Conservation (phyloP, 1,140 invertebrate species). For the Brachionus rotundiformis region DNA sequence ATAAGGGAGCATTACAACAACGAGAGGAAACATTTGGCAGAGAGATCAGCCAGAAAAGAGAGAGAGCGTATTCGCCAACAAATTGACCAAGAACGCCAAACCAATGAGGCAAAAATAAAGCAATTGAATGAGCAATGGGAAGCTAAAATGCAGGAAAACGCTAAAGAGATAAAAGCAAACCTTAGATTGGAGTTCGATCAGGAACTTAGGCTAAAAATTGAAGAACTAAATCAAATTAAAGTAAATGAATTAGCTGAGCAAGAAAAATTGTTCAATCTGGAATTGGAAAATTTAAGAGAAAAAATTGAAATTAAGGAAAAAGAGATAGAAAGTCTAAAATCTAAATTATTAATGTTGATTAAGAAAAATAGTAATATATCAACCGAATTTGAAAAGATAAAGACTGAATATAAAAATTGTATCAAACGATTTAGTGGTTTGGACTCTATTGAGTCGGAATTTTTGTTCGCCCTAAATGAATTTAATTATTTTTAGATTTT, state of each 20-base stretch:
- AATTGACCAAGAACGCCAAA: background rate
- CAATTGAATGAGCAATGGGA: background rate
- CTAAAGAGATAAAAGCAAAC: background rate
- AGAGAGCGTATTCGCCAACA: background rate
- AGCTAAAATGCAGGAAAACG: background rate
- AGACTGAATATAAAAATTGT: conserved; percentile 8
- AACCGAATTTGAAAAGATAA: background rate
- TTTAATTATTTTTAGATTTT: conserved; percentile 1
- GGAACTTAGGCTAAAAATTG: background rate
- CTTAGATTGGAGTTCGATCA: background rate
- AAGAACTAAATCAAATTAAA: background rate
- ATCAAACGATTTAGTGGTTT: background rate
- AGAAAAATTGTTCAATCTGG: background rate
- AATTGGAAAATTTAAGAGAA: background rate
- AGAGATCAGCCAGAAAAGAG: background rate
- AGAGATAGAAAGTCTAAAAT: background rate
- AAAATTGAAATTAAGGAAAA: background rate
- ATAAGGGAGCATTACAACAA: background rate
- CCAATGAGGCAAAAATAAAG: background rate
- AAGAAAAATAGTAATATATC: background rate
- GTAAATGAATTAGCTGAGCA: background rate
- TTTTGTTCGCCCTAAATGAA: conserved; percentile 32
- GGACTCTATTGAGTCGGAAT: background rate
- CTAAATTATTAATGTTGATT: background rate
- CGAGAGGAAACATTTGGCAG: background rate